Conservation (phyloP, 2,888 invertebrate species). For the Caprella mutica region DNA sequence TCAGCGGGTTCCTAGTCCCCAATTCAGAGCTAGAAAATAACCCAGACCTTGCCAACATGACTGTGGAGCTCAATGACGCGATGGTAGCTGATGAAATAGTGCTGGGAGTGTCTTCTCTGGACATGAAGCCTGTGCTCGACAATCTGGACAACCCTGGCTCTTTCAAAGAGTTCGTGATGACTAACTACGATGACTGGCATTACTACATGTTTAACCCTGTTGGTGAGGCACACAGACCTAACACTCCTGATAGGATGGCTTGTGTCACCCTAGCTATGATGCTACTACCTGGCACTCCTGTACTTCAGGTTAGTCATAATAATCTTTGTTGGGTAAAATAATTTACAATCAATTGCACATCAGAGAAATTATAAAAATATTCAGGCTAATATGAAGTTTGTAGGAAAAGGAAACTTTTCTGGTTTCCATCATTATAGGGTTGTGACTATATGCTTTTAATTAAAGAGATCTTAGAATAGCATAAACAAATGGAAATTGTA, state of each 20-base stretch:
- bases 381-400: too few species aligned
- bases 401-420: too few species aligned
- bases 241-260: constrained; percentile 1
- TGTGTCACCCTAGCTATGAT: constrained; percentile 22
- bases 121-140: neutral
- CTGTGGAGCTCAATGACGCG: neutral
- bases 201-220: constrained; percentile 28
- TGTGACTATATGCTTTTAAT: too few species aligned
- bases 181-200: constrained; percentile 12
- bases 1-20: neutral
- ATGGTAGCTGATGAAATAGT: constrained; percentile 1
- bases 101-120: neutral
- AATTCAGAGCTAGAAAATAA: neutral
- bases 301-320: constrained; percentile 16
- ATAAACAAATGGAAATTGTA: too few species aligned
- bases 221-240: constrained; percentile 2
- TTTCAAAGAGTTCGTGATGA: constrained; percentile 20
- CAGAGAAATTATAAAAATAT: too few species aligned
- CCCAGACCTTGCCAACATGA: neutral
- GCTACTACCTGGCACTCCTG: constrained; percentile 25
- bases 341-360: too few species aligned
- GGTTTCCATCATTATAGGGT: too few species aligned
- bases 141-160: constrained; percentile 7
- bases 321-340: too few species aligned
- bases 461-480: too few species aligned